phyloP scores from a whole-genome alignment of 2,113 vertebrate species.

The Eira barbara region DNA sequence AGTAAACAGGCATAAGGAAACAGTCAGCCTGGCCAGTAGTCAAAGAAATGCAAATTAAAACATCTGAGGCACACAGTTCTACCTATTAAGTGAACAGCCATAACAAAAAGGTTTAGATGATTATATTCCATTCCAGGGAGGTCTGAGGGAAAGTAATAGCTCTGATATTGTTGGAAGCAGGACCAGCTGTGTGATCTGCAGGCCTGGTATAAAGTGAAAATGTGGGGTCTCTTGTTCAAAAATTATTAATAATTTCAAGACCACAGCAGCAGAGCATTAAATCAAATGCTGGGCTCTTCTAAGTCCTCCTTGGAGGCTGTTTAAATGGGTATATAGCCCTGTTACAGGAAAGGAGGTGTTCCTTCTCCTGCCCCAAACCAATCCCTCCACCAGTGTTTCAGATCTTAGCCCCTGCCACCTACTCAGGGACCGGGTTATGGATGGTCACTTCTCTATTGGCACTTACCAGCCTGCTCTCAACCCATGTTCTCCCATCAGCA shows the following conservation, averaged over 20 bases:
- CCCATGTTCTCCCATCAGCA: background rate
- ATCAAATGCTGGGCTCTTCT: background rate
- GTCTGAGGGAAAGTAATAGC: background rate
- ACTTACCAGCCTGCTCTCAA: background rate
- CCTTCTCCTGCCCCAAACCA: background rate
- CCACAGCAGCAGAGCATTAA: background rate
- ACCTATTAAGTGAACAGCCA: background rate
- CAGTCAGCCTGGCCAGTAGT: background rate
- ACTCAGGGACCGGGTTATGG: too few relatives aligned
- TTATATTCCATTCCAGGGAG: background rate
- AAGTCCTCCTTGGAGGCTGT: background rate
- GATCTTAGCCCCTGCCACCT: background rate
- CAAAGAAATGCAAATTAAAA: conserved; percentile 27
- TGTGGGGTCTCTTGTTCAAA: background rate
- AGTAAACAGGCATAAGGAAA: conserved; percentile 3
- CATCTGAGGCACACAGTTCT: background rate
- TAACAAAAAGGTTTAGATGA: background rate
- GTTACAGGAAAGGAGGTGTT: background rate
- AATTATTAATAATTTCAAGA: background rate
- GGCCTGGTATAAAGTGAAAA: background rate
- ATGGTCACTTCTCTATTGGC: background rate
- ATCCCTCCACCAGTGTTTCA: background rate
- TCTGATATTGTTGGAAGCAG: background rate
- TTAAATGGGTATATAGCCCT: background rate
- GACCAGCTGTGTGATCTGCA: background rate